Base-by-base conservation (phyloP, 1,140 invertebrate genomes). In the Panulirus ornatus region DNA sequence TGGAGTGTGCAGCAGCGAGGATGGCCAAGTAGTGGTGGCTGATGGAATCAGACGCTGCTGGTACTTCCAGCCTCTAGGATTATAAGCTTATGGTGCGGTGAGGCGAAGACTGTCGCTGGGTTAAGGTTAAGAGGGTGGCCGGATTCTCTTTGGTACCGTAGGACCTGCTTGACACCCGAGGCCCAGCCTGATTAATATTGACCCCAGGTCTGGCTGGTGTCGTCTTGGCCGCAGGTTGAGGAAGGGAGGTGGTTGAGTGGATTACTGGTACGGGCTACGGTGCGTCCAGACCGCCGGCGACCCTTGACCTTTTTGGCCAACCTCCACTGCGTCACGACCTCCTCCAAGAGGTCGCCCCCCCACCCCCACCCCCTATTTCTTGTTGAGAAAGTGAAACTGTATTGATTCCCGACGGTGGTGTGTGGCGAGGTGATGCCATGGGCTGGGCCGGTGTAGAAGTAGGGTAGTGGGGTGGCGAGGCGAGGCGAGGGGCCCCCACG, bases 251-350 rank as follows among this genome's bases (percentile, higher is more conserved):
- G 22, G 66, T 8, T 22, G 27, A 30, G n/a, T n/a, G 70, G 27
- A 38, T 34, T 73, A 73, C 44, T 81, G 76, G 76, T 79, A n/a
- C 42, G 76, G 11, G 47, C 36, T 36, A 47, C 47, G 78, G 78
- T 36, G 16, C 78, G 78, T 81, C 19, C 47, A 36, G 78, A 36
- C 76, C 11, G 22, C 70, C 82, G 36, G 42, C 44, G 83, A 84
- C 83, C 83, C 83, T 44, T 38, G 44, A 84, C 83, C 83, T 84
- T 84, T 84, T 84, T 84, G 83, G 70, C 66, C 83, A 73, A 40
- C 83, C 83, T 84, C 83, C 83, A 73, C 66, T 27, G 66, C 83
- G 83, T 84, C 83, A 84, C 83, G 83, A 84, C 83, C 83, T 84
- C 63, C 54, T n/a, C 66, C 66, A 40, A 47, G 70, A 66, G 83